phyloP scores from a whole-genome alignment of 1,140 invertebrate species.

The Rhopalosiphum maidis region DNA sequence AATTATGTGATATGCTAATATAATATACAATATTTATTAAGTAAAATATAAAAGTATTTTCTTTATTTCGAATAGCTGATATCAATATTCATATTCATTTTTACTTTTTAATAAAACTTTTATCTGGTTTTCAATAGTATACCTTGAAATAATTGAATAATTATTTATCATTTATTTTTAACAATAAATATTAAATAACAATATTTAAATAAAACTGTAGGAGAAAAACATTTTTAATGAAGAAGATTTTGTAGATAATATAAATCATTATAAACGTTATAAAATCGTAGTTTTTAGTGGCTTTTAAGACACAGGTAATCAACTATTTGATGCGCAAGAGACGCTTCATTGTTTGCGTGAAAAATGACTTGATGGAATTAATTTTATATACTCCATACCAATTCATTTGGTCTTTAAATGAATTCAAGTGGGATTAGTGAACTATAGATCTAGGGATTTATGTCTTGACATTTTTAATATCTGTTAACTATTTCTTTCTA shows the following conservation, averaged over 20 bases:
- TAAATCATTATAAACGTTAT: neutral
- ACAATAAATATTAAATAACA: neutral
- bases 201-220: neutral
- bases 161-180: too few species aligned
- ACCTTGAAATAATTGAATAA: too few species aligned
- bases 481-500: neutral
- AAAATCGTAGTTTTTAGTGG: neutral
- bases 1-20: neutral
- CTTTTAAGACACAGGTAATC: neutral
- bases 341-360: neutral
- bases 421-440: neutral
- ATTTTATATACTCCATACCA: neutral
- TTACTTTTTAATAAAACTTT: too few species aligned
- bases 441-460: neutral
- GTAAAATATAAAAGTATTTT: neutral
- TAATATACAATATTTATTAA: neutral
- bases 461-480: slow-evolving; percentile 12
- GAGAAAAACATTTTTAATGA: neutral
- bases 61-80: neutral
- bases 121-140: too few species aligned
- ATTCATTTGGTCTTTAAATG: neutral
- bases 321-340: neutral
- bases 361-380: neutral
- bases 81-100: neutral
- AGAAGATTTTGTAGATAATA: neutral